Conservation (phyloP, 2,888 invertebrate species). For the Campopleginae sp. region DNA sequence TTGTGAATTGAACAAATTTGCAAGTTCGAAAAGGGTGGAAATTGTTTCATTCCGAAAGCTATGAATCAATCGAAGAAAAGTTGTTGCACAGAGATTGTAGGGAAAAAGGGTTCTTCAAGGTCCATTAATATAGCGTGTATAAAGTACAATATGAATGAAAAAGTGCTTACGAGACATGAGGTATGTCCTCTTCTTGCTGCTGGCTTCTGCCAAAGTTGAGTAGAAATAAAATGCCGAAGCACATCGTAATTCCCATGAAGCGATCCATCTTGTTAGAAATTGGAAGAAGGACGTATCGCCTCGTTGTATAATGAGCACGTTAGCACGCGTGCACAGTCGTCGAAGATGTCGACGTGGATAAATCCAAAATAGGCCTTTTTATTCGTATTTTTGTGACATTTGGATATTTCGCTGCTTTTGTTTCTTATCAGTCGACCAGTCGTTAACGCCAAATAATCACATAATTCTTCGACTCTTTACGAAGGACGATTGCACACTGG, state of each 20-base stretch:
- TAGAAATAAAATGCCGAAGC: conserved; percentile 79
- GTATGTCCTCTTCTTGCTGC: conserved; percentile 95
- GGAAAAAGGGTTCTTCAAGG: not conserved
- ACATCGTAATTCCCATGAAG: conserved; percentile 69
- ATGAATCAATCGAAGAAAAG: not conserved
- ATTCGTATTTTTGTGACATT: not conserved
- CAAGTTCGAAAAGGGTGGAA: not conserved
- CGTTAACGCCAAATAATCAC: conserved; percentile 28
- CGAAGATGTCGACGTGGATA: not conserved
- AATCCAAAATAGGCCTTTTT: conserved; percentile 30
- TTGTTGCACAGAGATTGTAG: not conserved
- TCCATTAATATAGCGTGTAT: not conserved
- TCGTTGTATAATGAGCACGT: conserved; percentile 18
- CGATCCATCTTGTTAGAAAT: conserved; percentile 60
- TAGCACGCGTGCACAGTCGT: conserved; percentile 28
- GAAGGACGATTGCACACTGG: conserved; percentile 34
- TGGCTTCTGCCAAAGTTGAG: conserved; percentile 85
- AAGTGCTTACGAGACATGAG: conserved; percentile 93
- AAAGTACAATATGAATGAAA: not conserved
- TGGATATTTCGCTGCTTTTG: conserved; percentile 19
- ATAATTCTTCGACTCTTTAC: conserved; percentile 25
- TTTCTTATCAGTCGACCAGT: conserved; percentile 38
- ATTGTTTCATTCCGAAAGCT: not conserved
- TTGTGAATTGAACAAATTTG: not conserved
- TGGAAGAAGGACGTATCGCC: not conserved